Percentiles rank a stretch among this genome's conserved stretches.
phyloP scores from a whole-genome alignment of 2,888 invertebrate species.

The Drosophila tripunctata region DNA sequence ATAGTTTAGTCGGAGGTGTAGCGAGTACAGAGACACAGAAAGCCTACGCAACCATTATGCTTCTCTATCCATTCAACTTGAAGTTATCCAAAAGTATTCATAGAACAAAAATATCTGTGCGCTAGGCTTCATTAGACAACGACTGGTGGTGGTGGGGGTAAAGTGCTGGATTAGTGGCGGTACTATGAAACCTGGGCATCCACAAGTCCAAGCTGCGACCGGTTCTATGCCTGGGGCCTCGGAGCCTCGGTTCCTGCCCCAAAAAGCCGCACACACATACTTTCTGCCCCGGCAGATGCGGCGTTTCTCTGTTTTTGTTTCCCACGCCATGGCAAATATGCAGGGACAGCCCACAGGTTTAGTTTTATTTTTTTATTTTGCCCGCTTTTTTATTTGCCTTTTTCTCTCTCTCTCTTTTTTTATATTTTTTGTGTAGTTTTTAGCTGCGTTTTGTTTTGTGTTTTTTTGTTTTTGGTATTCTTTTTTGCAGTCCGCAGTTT shows the following conservation, averaged over 20 bases:
- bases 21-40: neutral
- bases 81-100: conserved; percentile 32
- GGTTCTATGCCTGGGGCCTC: conserved; percentile 53
- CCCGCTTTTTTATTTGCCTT: conserved; percentile 14
- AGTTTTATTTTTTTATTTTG: conserved; percentile 47
- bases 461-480: neutral
- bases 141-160: too few relatives aligned
- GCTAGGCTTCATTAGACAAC: conserved; percentile 62
- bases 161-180: conserved; percentile 62
- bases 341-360: conserved; percentile 70
- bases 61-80: conserved; percentile 22
- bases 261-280: conserved; percentile 42
- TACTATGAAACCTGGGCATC: neutral
- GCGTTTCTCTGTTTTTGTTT: conserved; percentile 55
- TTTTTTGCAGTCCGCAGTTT: conserved; percentile 2
- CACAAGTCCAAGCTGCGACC: conserved; percentile 44
- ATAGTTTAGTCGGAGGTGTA: neutral
- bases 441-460: conserved; percentile 16
- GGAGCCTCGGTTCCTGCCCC: conserved; percentile 30
- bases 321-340: conserved; percentile 70
- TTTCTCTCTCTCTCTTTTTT: conserved; percentile 1
- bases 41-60: conserved; percentile 10
- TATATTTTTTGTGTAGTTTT: conserved; percentile 20
- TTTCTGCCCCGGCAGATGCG: conserved; percentile 33
- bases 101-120: conserved; percentile 60